Evolutionary conservation across 2,888 invertebrate species (phyloP), one percentile per base, ranked within the genome.

Genomic region (Plusia festucae): DNA sequence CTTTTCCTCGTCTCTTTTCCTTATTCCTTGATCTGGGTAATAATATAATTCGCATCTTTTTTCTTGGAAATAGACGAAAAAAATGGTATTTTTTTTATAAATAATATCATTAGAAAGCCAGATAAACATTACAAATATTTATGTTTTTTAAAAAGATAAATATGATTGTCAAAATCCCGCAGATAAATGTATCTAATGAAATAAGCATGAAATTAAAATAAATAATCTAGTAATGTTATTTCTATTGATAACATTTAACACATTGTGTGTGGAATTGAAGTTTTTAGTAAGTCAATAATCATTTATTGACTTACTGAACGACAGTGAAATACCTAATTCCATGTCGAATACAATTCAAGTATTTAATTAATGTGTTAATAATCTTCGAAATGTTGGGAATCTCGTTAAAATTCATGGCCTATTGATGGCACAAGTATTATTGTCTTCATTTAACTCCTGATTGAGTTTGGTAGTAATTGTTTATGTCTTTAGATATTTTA

Each of bases 321-420:
- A 60, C 34, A 64, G 15, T 53, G 44, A 60, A 68, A 59, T 54
- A 60, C 49, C 7, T 49, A 30, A 18, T 51, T 46, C 44, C 9
- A 55, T 60, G 64, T 64, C 20, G 60, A 58, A 40, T 51, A 44
- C 51, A 44, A 60, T 51, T 78, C 44, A 20, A 46, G 51, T 59
- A 62, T 66, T 70, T 68, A 65, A 79, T 73, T 66, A 57, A 40
- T 6, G 46, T 66, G 60, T 65, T 64, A 40, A 73, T 60, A 56
- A 65, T 60, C 68, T 58, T 44, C 9, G 20, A 77, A 68, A 55
- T 60, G 69, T 69, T 65, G 16, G 34, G 32, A 13, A 63, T 64
- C 64, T 76, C 65, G 69, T 75, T 77, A 63, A 72, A 75, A 79
- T 72, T 79, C 66, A 76, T 67, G 56, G 67, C 55, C 62, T 49